A percentile compares a stretch with the other conserved stretches of the same genome.
phyloP scores from a whole-genome alignment of 2,888 invertebrate genomes.

The Sinopyrophorus schimmeli region DNA sequence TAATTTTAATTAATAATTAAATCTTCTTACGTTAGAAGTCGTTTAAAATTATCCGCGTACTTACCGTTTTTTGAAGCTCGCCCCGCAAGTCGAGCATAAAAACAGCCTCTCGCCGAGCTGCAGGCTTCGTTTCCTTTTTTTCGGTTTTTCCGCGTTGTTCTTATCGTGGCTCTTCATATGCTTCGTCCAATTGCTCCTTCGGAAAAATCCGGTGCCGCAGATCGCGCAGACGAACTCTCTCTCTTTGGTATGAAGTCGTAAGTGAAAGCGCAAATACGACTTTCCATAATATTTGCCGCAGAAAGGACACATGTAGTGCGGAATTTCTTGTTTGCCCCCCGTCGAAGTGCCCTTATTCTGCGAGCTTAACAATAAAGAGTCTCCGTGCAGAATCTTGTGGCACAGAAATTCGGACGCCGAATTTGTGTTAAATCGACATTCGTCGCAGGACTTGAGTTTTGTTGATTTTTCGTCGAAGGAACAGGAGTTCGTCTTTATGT shows the following conservation, averaged over 20 bases:
- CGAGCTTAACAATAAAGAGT: constrained; percentile 51
- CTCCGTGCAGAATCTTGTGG: constrained; percentile 70
- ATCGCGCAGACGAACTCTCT: constrained; percentile 67
- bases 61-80: constrained; percentile 57
- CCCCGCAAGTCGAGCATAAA: constrained; percentile 57
- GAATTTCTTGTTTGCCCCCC: constrained; percentile 40
- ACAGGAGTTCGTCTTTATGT: constrained; percentile 67
- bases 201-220: constrained; percentile 68
- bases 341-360: constrained; percentile 48
- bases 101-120: constrained; percentile 41
- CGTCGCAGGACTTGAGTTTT: constrained; percentile 57
- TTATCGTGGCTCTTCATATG: constrained; percentile 63
- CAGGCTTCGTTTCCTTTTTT: constrained; percentile 24
- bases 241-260: constrained; percentile 75
- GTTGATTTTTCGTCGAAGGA: constrained; percentile 47
- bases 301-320: constrained; percentile 67
- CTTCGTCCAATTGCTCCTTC: constrained; percentile 66
- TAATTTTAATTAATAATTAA: too few relatives aligned
- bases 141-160: constrained; percentile 31
- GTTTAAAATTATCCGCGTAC: too few relatives aligned
- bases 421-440: constrained; percentile 65
- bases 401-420: constrained; percentile 73
- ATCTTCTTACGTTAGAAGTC: too few relatives aligned
- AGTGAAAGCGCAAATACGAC: constrained; percentile 68
- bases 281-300: constrained; percentile 70